Percentiles rank a stretch among this genome's conserved stretches.
These are phyloP conservation scores for Tamandua tetradactyla DNA, from an alignment of 2,797 vertebrate genomes.

Conservation along the genomic window DNA sequence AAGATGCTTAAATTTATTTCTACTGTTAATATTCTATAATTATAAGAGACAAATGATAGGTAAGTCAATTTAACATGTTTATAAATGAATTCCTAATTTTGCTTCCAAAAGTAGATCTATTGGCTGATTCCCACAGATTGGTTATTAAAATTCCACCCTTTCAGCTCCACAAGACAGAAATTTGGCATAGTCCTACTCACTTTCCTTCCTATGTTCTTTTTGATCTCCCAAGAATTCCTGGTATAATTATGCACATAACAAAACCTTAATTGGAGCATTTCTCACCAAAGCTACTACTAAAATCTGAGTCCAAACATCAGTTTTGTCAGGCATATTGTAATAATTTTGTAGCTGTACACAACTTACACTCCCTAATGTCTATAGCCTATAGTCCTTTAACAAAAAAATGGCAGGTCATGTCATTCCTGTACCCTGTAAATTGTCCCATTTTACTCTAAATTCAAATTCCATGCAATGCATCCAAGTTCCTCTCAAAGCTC, in stretches of 20 bases:
- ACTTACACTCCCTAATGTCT: fast-evolving
- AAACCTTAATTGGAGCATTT: neutral
- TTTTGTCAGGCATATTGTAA: neutral
- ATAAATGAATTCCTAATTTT: no score
- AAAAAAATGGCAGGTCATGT: neutral
- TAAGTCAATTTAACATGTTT: no score
- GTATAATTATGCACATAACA: neutral
- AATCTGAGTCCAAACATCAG: fast-evolving
- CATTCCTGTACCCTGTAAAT: neutral
- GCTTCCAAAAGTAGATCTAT: no score
- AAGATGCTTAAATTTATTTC: no score
- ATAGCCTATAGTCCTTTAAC: neutral
- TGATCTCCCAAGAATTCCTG: neutral
- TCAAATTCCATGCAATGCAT: neutral
- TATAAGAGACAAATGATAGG: no score
- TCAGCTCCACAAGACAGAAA: neutral
- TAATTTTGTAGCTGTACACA: neutral
- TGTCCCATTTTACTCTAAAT: neutral
- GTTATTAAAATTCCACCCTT: neutral
- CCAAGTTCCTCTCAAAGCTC: no score
- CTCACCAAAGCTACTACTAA: neutral
- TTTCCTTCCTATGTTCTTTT: neutral
- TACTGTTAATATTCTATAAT: no score
- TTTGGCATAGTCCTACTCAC: neutral
- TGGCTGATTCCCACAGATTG: neutral